A percentile compares a stretch with the other conserved stretches of the same genome.
Evolutionary conservation across 2,888 invertebrate genomes (phyloP).

Genomic region (Drosophila robusta): DNA sequence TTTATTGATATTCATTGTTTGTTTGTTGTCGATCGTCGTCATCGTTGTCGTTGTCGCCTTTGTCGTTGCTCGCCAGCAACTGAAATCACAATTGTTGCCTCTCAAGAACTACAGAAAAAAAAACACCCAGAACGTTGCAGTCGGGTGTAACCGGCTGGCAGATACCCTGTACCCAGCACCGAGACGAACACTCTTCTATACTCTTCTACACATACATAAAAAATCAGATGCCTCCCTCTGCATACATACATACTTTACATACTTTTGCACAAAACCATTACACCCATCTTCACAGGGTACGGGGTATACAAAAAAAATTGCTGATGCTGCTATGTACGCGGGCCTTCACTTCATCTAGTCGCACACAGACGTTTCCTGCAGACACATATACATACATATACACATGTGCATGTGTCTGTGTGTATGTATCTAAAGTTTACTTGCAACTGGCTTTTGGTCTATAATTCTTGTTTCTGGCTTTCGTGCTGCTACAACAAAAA

Average conservation of each 20-base stretch:
- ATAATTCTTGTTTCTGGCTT: conserved; percentile 79
- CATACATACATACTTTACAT: no score
- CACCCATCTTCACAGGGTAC: not conserved
- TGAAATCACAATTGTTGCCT: conserved; percentile 67
- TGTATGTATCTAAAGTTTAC: conserved; percentile 34
- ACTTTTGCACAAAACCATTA: not conserved
- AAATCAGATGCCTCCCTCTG: no score
- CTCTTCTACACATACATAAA: no score
- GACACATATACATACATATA: conserved; percentile 17
- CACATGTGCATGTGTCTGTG: not conserved
- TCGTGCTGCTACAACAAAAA: conserved; percentile 48
- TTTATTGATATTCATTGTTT: conserved; percentile 72
- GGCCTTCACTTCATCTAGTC: conserved; percentile 65
- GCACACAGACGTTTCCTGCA: conserved; percentile 51
- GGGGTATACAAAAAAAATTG: conserved; percentile 27
- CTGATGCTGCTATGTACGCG: conserved; percentile 50
- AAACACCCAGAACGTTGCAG: not conserved
- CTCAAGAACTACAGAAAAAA: conserved; percentile 26
- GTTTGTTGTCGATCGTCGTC: conserved; percentile 65
- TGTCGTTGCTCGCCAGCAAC: conserved; percentile 53
- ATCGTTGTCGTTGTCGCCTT: conserved; percentile 49
- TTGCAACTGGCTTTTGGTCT: conserved; percentile 78
- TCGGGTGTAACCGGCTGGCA: not conserved
- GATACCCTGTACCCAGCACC: not conserved
- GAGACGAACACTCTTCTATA: no score